Evolutionary conservation across 1,140 invertebrate species (phyloP).

Genomic region (Ceratosolen solmsi): DNA sequence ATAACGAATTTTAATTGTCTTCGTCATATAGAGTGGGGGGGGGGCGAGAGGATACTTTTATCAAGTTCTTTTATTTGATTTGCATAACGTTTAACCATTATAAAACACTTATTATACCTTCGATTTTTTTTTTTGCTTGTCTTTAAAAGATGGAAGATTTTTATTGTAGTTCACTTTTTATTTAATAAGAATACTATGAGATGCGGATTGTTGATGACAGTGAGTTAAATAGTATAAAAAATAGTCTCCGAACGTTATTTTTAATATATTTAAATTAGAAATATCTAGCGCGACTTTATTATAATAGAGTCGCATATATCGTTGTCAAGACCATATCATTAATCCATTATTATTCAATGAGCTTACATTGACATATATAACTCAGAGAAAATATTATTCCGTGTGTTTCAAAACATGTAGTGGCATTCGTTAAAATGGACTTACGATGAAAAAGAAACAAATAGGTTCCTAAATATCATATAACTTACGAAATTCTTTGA

Average conservation of each 20-base stretch:
- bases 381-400: neutral
- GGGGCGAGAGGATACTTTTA: too few relatives aligned
- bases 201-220: too few relatives aligned
- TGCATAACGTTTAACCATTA: too few relatives aligned
- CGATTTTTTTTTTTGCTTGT: too few relatives aligned
- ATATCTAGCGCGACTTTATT: neutral
- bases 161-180: too few relatives aligned
- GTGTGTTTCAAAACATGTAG: neutral
- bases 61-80: too few relatives aligned
- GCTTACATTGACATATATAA: neutral
- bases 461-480: neutral
- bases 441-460: neutral
- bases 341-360: conserved; percentile 7
- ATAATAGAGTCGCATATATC: neutral
- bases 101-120: too few relatives aligned
- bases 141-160: too few relatives aligned
- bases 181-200: too few relatives aligned
- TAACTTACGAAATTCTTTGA: neutral
- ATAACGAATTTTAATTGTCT: too few relatives aligned
- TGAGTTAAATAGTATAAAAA: too few relatives aligned
- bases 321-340: neutral
- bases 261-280: conserved; percentile 21
- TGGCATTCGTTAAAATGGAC: neutral
- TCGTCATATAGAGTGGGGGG: too few relatives aligned
- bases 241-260: neutral